Percentiles rank a stretch among this genome's conserved stretches.
These are phyloP conservation scores for Berghia stephanieae DNA, from an alignment of 1,140 invertebrate species.

Conservation along the genomic window DNA sequence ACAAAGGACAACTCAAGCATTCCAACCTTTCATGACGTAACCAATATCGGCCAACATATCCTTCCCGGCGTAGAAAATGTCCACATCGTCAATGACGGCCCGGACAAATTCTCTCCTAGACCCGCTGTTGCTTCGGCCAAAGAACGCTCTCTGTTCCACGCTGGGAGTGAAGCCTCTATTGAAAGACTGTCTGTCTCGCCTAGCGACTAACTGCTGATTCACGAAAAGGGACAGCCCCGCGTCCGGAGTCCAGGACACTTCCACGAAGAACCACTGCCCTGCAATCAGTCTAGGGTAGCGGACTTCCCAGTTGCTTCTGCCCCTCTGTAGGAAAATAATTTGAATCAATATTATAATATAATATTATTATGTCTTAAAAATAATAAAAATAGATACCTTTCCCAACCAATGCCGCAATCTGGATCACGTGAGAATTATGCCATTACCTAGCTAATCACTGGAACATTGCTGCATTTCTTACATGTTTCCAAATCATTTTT, in stretches of 20 bases:
- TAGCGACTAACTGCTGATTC: constrained; percentile 42
- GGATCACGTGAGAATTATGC: too few species aligned
- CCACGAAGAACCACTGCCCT: constrained; percentile 61
- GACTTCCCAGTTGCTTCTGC: constrained; percentile 31
- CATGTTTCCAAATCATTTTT: too few species aligned
- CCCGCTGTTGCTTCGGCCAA: constrained; percentile 53
- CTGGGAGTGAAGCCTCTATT: constrained; percentile 9
- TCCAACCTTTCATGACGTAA: constrained; percentile 61
- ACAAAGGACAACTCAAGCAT: too few species aligned
- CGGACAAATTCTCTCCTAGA: constrained; percentile 39
- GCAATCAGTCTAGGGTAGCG: constrained; percentile 39
- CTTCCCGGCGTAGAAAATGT: constrained; percentile 54
- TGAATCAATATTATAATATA: neutral
- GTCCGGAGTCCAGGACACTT: constrained; percentile 55
- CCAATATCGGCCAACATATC: constrained; percentile 51
- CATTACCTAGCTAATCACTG: too few species aligned
- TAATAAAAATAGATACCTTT: too few species aligned
- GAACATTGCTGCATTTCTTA: too few species aligned
- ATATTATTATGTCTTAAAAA: too few species aligned
- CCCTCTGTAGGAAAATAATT: neutral
- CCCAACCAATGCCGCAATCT: too few species aligned
- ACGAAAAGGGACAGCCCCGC: constrained; percentile 54
- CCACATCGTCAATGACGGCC: constrained; percentile 56
- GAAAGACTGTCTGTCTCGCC: constrained; percentile 31
- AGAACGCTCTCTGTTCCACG: constrained; percentile 44